phyloP scores from a whole-genome alignment of 2,797 vertebrate genomes.

The Rhinophrynus dorsalis region DNA sequence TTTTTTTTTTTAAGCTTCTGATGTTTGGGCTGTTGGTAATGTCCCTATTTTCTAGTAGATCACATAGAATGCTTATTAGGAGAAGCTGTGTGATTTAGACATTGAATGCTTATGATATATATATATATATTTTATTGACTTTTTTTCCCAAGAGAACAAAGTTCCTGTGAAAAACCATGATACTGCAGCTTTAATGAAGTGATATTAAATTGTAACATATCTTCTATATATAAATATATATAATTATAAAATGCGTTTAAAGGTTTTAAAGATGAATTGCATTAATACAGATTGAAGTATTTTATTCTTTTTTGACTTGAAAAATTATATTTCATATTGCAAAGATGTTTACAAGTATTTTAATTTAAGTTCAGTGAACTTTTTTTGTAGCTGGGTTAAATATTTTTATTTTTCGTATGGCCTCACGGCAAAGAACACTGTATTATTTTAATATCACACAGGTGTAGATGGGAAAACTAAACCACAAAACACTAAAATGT shows the following conservation, averaged over 20 bases:
- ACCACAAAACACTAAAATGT: slow-evolving; percentile 80
- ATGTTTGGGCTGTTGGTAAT: slow-evolving; percentile 70
- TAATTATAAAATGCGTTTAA: slow-evolving; percentile 84
- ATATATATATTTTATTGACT: not conserved
- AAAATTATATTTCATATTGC: slow-evolving; percentile 99
- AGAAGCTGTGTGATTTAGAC: slow-evolving; percentile 63
- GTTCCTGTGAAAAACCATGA: slow-evolving; percentile 71
- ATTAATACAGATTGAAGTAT: slow-evolving; percentile 98
- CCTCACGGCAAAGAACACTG: slow-evolving; percentile 95
- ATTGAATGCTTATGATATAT: slow-evolving; percentile 59
- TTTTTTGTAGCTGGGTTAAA: slow-evolving; percentile 98
- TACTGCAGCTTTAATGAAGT: slow-evolving; percentile 84
- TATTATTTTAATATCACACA: slow-evolving; percentile 96
- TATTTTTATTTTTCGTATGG: slow-evolving; percentile 95
- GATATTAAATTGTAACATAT: slow-evolving; percentile 83
- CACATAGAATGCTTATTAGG: slow-evolving; percentile 68
- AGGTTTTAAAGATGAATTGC: slow-evolving; percentile 91
- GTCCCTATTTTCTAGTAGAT: slow-evolving; percentile 70
- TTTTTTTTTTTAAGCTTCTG: slow-evolving; percentile 62
- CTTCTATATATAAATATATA: slow-evolving; percentile 80
- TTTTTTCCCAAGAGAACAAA: slow-evolving; percentile 67
- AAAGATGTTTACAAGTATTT: slow-evolving; percentile 99
- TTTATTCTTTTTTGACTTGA: slow-evolving; percentile 99
- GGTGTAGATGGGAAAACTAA: slow-evolving; percentile 75
- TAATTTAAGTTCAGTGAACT: slow-evolving; percentile 99